Evolutionary conservation across 2,888 invertebrate genomes (phyloP), one percentile per base, ranked within the genome.

Genomic region (Trichopria drosophilae): DNA sequence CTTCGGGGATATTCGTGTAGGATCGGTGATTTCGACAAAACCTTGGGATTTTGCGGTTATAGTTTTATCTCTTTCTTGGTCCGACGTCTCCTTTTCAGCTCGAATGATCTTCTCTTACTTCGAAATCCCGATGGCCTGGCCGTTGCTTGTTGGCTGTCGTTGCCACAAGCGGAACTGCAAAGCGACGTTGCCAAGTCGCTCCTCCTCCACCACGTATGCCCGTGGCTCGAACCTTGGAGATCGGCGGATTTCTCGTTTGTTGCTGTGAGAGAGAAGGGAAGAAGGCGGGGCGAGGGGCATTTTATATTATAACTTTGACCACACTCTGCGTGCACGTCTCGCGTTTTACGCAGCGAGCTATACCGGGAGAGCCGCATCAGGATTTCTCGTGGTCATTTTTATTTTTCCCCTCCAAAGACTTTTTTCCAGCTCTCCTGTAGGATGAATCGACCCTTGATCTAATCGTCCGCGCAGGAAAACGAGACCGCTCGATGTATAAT

Each of bases 171-270:
- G 22, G 43, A 43, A 46, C 34, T 23, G 52, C 55, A 9, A 10
- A 13, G 15, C 20, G 47, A 13, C 41, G 62, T 62, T 62, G 62
- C 60, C 62, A 59, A 51, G 46, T 44, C 32, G 35, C 46, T 46
- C 24, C 12, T 31, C 47, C 46, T 50, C 40, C 40, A 46, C 51
- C 32, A 20, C 5, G 42, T 32, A 32, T 52, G 43, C 48, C 57
- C 44, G 40, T 42, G 41, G 53, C 39, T 48, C 42, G 39, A 48
- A 43, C 41, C 51, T 52, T 44, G 47, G 43, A 46, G 37, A 41
- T 41, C 36, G 36, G 22, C 37, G 28, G 20, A 20, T 45, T 37
- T 16, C 43, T 9, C 13, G n/a, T n/a, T n/a, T n/a, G n/a, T n/a
- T n/a, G n/a, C n/a, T n/a, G n/a, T n/a, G n/a, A n/a, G n/a, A n/a